Evolutionary conservation across 1,140 invertebrate species (phyloP).

Genomic region (Dendrolimus kikuchii): DNA sequence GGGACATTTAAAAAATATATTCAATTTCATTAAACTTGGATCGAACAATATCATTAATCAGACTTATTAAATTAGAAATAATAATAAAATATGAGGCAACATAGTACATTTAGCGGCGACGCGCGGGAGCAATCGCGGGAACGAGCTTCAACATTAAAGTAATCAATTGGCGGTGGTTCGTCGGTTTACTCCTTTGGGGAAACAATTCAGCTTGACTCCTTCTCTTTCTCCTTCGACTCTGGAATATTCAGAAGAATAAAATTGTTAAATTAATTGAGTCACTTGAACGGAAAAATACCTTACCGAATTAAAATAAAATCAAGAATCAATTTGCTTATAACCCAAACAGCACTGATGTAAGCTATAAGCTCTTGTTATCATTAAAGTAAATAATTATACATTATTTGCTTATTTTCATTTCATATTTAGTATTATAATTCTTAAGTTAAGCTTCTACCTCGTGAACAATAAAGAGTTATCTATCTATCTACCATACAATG

Average conservation of each 20-base stretch:
- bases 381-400: no score
- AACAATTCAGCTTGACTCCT: constrained; percentile 69
- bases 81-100: constrained; percentile 54
- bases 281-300: no score
- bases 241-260: constrained; percentile 18
- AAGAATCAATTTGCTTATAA: no score
- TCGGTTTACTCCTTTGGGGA: constrained; percentile 54
- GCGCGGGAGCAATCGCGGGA: constrained; percentile 23
- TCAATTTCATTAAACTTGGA: constrained; percentile 11
- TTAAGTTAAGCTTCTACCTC: no score
- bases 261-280: no score
- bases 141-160: constrained; percentile 60
- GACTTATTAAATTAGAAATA: constrained; percentile 32
- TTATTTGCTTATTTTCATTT: no score
- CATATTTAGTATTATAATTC: no score
- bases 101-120: constrained; percentile 25
- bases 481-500: no score
- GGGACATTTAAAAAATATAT: constrained; percentile 5
- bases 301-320: no score
- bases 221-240: constrained; percentile 68
- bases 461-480: no score
- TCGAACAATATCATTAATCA: constrained; percentile 41
- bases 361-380: no score
- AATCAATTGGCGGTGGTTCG: constrained; percentile 69
- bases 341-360: no score